These are phyloP conservation scores for Telmatherina bonti DNA, from an alignment of 2,797 vertebrate genomes.

Conservation along the genomic window DNA sequence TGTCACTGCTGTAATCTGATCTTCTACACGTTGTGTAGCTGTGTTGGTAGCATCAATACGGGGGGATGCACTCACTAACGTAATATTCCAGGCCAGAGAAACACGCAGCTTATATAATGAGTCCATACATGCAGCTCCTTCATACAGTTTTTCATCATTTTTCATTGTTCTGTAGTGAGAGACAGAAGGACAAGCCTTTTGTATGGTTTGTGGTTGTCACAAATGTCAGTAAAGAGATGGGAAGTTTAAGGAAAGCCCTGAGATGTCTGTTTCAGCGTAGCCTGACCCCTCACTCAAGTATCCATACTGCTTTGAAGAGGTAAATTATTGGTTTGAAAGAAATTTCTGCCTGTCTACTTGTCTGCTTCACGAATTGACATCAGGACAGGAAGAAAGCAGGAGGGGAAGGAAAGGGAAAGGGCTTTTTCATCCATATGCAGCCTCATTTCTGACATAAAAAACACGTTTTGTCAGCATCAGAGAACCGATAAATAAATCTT, in stretches of 20 bases:
- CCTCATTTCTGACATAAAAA: conserved; percentile 81
- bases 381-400: conserved; percentile 70
- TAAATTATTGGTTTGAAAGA: conserved; percentile 77
- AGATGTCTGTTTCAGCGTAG: conserved; percentile 76
- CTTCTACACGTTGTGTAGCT: conserved; percentile 45
- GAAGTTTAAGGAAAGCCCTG: conserved; percentile 75
- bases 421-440: conserved; percentile 70
- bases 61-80: conserved; percentile 17
- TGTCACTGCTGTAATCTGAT: conserved; percentile 54
- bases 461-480: conserved; percentile 78
- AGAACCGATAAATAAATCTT: conserved; percentile 83
- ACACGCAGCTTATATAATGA: conserved; percentile 49
- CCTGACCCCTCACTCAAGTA: conserved; percentile 68
- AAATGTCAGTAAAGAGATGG: conserved; percentile 73
- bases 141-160: conserved; percentile 45
- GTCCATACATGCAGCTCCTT: conserved; percentile 45
- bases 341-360: conserved; percentile 78
- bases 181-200: conserved; percentile 50
- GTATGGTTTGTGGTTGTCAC: conserved; percentile 69
- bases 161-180: conserved; percentile 63
- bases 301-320: conserved; percentile 79
- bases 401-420: conserved; percentile 47
- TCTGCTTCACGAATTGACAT: conserved; percentile 79
- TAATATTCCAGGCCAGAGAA: conserved; percentile 49
- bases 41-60: neutral